Base-by-base conservation (phyloP, 2,797 vertebrate species). In the Smutsia temminckii region DNA sequence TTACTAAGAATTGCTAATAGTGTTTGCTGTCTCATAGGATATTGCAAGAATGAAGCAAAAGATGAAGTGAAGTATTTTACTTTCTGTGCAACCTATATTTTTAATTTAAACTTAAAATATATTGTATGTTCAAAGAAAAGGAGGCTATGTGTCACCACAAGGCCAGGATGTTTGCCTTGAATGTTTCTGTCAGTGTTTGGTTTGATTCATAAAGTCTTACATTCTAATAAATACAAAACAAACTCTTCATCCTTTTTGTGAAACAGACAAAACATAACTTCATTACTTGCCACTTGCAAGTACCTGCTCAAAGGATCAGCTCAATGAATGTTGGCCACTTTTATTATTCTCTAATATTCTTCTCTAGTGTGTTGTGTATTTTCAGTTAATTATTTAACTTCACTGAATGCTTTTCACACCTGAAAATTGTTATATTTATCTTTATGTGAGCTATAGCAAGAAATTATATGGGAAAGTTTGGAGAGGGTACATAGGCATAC, bases 351-450 rank as follows among this genome's bases (percentile, higher is more conserved):
- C 69, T n/a, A 64, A 49, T 9, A 23, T 83, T 29, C 20, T 90
- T 79, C 46, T 87, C 29, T 27, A 2, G 18, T 71, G 37, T 32
- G 27, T 4, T 34, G 42, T 89, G 55, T 21, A 37, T 80, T 80
- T 95, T 75, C 69, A 83, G 63, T 25, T 74, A 21, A 63, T 93
- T 91, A 75, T 64, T 88, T 84, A 53, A 78, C 78, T 86, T 69
- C 32, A 16, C 37, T 42, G 23, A 27, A 51, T 77, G 57, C 34
- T 81, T 81, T 34, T 85, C 25, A 63, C 21, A 59, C 78, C 51
- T 74, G 16, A 42, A 85, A 79, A 32, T 72, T 66, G 29, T 55
- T 91, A 21, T 29, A 51, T 68, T 81, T 86, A 59, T 46, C 18
- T 8, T 14, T 23, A 71, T 57, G 40, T 69, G 51, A 93, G 3